Percentiles rank a stretch among this genome's conserved stretches.
phyloP scores from a whole-genome alignment of 1,140 invertebrate genomes.

The Drosophila littoralis region DNA sequence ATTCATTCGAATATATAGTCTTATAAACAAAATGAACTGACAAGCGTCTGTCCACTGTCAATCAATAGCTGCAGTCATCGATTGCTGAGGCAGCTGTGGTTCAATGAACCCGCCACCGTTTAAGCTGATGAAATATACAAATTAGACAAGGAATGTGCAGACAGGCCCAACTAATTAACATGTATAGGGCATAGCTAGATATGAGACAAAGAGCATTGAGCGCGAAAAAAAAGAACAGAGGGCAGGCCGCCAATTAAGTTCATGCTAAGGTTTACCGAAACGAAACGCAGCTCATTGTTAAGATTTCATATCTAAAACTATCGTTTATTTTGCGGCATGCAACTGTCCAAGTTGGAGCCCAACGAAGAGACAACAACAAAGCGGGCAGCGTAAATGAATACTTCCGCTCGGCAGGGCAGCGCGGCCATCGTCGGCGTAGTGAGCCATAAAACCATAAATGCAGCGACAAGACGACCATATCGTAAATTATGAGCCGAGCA shows the following conservation, averaged over 20 bases:
- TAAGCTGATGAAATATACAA: constrained; percentile 69
- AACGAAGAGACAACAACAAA: constrained; percentile 35
- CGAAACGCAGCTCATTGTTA: constrained; percentile 10
- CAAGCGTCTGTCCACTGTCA: constrained; percentile 73
- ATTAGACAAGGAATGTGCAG: constrained; percentile 68
- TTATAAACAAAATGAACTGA: constrained; percentile 50
- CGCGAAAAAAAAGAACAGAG: constrained; percentile 17
- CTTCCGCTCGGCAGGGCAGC: constrained; percentile 60
- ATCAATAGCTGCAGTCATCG: constrained; percentile 73
- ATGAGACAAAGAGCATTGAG: constrained; percentile 13
- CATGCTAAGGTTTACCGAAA: constrained; percentile 29
- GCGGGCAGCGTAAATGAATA: constrained; percentile 68
- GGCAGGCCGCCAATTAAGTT: constrained; percentile 33
- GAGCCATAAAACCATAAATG: constrained; percentile 80
- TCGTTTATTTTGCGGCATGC: constrained; percentile 28
- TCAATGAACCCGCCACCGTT: constrained; percentile 60
- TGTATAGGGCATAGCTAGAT: constrained; percentile 39
- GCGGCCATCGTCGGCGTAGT: constrained; percentile 53
- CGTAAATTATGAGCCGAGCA: constrained; percentile 71
- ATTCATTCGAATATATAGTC: not conserved
- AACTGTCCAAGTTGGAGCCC: constrained; percentile 16
- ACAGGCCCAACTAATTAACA: constrained; percentile 69
- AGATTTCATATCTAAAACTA: constrained; percentile 51
- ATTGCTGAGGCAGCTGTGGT: constrained; percentile 28
- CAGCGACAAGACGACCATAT: constrained; percentile 72